A percentile compares a stretch with the other conserved stretches of the same genome.
These are phyloP conservation scores for Ciona savignyi DNA, from an alignment of 23 tunicate genomes.

Conservation along the genomic window DNA sequence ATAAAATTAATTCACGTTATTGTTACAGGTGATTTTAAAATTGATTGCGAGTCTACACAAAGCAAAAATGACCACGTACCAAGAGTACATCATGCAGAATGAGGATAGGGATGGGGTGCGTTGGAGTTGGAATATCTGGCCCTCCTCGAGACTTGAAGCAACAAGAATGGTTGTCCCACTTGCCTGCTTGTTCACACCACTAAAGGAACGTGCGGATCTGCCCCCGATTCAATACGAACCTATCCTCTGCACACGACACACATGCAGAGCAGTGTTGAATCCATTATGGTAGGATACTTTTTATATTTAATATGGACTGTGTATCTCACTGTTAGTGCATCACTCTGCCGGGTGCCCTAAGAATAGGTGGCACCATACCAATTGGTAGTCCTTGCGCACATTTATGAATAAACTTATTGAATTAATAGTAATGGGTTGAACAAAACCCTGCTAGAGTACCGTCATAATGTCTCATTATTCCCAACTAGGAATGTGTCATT, in stretches of 20 bases:
- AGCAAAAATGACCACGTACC: conserved; percentile 72
- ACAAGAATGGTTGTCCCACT: conserved; percentile 95
- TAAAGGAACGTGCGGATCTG: conserved; percentile 72
- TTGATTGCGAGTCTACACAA: too few relatives aligned
- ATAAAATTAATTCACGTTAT: too few relatives aligned
- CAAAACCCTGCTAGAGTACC: too few relatives aligned
- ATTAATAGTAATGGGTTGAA: too few relatives aligned
- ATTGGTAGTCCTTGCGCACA: too few relatives aligned
- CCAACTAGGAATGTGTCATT: too few relatives aligned
- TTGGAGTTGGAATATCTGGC: conserved; percentile 97
- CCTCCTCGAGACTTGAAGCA: conserved; percentile 92
- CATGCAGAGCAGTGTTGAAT: conserved; percentile 88
- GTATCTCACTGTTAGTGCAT: too few relatives aligned
- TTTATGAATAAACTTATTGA: too few relatives aligned
- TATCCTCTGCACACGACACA: conserved; percentile 77
- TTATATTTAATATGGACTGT: not conserved
- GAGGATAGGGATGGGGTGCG: conserved; percentile 95
- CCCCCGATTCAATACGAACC: conserved; percentile 96
- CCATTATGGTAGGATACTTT: conserved; percentile 66
- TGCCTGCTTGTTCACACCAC: conserved; percentile 73
- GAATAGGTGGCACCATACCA: too few relatives aligned
- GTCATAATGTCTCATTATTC: too few relatives aligned
- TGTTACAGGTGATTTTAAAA: too few relatives aligned
- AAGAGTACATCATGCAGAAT: conserved; percentile 86
- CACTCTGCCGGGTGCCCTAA: too few relatives aligned